Conservation (phyloP, 2,888 invertebrate genomes). For the Xestia c-nigrum region DNA sequence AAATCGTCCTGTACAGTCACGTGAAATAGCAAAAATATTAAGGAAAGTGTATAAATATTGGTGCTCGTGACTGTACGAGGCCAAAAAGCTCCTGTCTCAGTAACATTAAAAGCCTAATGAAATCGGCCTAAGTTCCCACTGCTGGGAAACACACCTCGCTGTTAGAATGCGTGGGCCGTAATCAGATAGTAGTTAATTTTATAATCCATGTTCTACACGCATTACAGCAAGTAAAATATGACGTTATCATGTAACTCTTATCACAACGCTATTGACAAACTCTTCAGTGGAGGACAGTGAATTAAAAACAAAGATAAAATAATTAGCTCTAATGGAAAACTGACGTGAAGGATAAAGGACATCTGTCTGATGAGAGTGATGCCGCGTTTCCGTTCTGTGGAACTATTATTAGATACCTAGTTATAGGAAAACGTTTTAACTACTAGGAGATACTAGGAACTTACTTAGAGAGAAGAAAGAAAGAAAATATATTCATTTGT, state of each 20-base stretch:
- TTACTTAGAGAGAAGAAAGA: no score
- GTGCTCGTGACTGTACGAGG: no score
- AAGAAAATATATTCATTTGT: no score
- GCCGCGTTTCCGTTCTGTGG: constrained; percentile 33
- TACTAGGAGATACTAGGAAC: no score
- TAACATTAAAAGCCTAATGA: neutral
- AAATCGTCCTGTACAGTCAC: no score
- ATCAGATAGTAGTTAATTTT: neutral
- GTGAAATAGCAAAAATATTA: no score
- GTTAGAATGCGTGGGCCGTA: neutral
- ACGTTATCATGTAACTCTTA: constrained; percentile 8
- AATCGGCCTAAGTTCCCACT: neutral
- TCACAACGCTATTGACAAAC: constrained; percentile 19
- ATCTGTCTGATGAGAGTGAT: constrained; percentile 26
- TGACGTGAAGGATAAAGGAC: constrained; percentile 32
- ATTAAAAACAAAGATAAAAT: constrained; percentile 57
- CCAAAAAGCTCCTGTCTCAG: no score
- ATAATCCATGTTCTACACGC: constrained; percentile 10
- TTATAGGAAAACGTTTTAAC: no score
- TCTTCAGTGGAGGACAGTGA: constrained; percentile 23
- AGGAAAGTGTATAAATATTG: no score
- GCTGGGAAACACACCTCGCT: neutral
- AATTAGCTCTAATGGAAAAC: constrained; percentile 52
- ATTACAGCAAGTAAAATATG: constrained; percentile 21
- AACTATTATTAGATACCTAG: neutral